Base-by-base conservation (phyloP, 1,140 invertebrate genomes). In the Geopemphigus sp. region DNA sequence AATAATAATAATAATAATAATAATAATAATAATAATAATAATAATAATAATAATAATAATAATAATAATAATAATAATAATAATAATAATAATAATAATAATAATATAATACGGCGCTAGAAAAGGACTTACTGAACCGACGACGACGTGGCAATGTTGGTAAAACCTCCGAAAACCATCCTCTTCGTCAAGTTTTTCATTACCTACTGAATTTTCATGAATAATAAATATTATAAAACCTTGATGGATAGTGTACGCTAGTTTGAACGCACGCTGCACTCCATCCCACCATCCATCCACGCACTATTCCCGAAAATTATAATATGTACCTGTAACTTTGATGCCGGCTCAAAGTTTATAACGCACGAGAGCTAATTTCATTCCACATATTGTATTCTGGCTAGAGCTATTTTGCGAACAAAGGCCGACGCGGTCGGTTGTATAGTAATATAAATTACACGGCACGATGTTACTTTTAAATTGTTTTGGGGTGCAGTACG, bases 251-350 rank as follows among this genome's bases (percentile, higher is more conserved):
- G 11, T 29, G 45, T 29, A 24, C 39, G n/a, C 12, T 22, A 22
- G 45, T 50, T n/a, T 39, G 10, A 47, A 68, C 24, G 32, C 19
- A 53, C 45, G 26, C 47, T 5, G 19, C 15, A 6, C 59, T 15
- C 63, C 29, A n/a, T 39, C 8, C 8, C 32, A 39, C 32, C 32
- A 3, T 39, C 8, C 14, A 47, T 26, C 24, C 26, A 54, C 54
- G 54, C 54, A 45, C 12, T 53, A 24, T 22, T 54, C 47, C 24
- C 24, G 53, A 50, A 72, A 22, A 54, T 47, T 24, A 15, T 11
- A 68, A 39, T 47, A 66, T 47, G 29, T 73, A 54, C 70, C 70
- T 73, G 22, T 54, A 73, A 73, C 70, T 73, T 73, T 73, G 53
- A 73, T 73, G 54, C 70, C 14, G 47, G 24, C 19, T 73, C 47